Percentiles rank a stretch among this genome's conserved stretches.
phyloP scores from a whole-genome alignment of 2,113 vertebrate genomes.

The Protobothrops flavoviridis region DNA sequence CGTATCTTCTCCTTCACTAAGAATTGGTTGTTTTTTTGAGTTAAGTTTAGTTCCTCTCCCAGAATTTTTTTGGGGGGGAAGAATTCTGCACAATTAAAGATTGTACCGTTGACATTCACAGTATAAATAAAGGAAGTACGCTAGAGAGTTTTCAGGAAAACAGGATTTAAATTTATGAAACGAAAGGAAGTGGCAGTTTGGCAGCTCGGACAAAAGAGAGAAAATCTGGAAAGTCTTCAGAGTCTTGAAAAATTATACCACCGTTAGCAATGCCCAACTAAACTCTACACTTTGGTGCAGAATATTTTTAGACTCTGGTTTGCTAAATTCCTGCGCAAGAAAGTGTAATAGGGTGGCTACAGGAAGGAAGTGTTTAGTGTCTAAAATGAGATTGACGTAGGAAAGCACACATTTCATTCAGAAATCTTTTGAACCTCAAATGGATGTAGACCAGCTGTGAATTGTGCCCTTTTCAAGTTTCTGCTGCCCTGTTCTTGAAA shows the following conservation, averaged over 20 bases:
- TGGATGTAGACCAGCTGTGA: not conserved
- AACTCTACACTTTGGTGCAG: not conserved
- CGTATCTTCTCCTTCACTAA: not conserved
- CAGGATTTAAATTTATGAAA: not conserved
- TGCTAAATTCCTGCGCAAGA: constrained; percentile 2
- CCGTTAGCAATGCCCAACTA: not conserved
- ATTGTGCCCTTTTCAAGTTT: not conserved
- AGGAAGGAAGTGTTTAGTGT: not conserved
- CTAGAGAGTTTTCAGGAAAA: not conserved
- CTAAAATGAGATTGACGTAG: not conserved
- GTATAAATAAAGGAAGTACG: not conserved
- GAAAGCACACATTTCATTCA: not conserved
- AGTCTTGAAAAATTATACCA: not conserved
- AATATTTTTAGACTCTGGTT: constrained; percentile 20
- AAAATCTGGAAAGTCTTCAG: not conserved
- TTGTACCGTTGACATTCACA: not conserved
- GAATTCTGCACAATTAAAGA: not conserved
- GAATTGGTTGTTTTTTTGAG: not conserved
- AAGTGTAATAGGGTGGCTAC: not conserved
- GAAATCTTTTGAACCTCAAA: not conserved
- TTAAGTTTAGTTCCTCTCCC: not conserved
- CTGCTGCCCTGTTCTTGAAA: not conserved
- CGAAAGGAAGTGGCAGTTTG: not conserved
- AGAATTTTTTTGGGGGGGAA: not conserved
- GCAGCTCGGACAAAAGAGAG: not conserved